Evolutionary conservation across 2,113 vertebrate genomes (phyloP).

Genomic region (human (Homo sapiens)): DNA sequence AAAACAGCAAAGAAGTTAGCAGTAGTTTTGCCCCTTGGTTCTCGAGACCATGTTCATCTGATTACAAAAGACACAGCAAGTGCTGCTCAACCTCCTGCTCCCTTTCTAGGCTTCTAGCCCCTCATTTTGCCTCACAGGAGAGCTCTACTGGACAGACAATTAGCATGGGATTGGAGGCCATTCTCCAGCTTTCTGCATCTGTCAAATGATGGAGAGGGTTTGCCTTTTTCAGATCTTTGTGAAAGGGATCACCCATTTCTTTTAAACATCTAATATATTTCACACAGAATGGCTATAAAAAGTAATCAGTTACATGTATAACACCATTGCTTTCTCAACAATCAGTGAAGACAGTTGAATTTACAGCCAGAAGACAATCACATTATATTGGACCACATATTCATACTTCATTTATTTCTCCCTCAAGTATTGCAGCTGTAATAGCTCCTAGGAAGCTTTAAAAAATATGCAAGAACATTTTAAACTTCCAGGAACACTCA

Average conservation of each 20-base stretch:
- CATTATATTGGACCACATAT: not conserved
- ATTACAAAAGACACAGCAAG: not conserved
- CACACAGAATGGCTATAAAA: not conserved
- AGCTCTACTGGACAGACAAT: not conserved
- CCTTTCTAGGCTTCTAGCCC: no score
- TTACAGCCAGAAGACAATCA: slow-evolving; percentile 42
- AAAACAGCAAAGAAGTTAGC: not conserved
- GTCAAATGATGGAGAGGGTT: not conserved
- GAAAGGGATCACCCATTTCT: not conserved
- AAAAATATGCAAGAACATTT: slow-evolving; percentile 58
- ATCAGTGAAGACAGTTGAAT: not conserved
- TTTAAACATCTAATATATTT: not conserved
- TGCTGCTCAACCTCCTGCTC: not conserved
- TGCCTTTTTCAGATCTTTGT: not conserved
- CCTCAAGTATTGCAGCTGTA: slow-evolving; percentile 47
- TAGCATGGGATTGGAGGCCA: not conserved
- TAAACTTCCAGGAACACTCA: slow-evolving; percentile 54
- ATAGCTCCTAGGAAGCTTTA: slow-evolving; percentile 45
- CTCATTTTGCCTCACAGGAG: not conserved
- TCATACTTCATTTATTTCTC: slow-evolving; percentile 45
- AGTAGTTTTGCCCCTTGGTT: not conserved
- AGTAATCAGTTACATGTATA: not conserved
- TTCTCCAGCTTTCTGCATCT: slow-evolving; percentile 2
- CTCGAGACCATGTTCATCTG: not conserved
- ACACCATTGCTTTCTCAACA: slow-evolving; percentile 2